Percentiles rank a stretch among this genome's conserved stretches.
Evolutionary conservation across 1,140 invertebrate species (phyloP).

Genomic region (Neodiprion fabricii): DNA sequence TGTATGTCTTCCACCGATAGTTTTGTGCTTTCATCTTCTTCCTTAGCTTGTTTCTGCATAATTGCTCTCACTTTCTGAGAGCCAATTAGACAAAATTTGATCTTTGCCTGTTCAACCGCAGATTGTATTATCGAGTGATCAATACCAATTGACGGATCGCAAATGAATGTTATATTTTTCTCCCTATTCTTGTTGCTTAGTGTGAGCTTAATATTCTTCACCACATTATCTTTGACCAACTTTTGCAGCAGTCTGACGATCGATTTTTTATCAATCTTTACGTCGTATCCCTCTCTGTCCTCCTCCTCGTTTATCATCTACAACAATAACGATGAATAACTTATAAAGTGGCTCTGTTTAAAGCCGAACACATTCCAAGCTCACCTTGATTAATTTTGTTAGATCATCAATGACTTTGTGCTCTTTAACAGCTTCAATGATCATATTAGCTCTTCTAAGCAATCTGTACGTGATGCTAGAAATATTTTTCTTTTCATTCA

Average conservation of each 20-base stretch:
- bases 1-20: not conserved
- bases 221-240: conserved; percentile 64
- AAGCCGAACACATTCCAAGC: not conserved
- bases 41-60: not conserved
- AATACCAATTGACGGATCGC: conserved; percentile 62
- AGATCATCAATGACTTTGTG: conserved; percentile 66
- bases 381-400: conserved; percentile 63
- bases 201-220: conserved; percentile 67
- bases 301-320: conserved; percentile 63
- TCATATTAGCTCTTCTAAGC: conserved; percentile 66
- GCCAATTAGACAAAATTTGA: conserved; percentile 63
- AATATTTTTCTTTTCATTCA: conserved; percentile 37
- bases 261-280: conserved; percentile 70
- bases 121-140: conserved; percentile 65
- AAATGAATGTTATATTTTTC: conserved; percentile 65
- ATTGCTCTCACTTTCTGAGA: conserved; percentile 22
- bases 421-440: conserved; percentile 66
- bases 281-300: conserved; percentile 63
- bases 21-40: not conserved
- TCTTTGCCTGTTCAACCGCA: conserved; percentile 68
- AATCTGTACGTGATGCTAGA: conserved; percentile 59
- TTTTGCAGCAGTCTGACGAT: conserved; percentile 65
- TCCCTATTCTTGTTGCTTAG: conserved; percentile 59
- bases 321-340: conserved; percentile 18
- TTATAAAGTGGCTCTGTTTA: not conserved